These are phyloP conservation scores for Prionace glauca DNA, from an alignment of 2,797 vertebrate genomes.

Conservation along the genomic window DNA sequence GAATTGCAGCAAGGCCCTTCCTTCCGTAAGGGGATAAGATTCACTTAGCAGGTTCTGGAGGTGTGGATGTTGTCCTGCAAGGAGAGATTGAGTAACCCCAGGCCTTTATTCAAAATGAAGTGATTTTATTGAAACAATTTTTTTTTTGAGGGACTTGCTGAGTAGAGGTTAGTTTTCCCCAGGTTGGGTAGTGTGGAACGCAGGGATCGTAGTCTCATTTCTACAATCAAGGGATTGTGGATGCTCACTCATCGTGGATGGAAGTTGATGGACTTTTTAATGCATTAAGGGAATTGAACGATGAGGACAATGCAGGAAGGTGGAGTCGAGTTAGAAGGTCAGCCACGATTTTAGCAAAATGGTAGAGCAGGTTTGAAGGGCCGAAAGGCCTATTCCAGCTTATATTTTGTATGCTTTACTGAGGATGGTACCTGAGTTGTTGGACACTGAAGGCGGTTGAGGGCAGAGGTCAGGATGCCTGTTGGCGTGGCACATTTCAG, in stretches of 20 bases:
- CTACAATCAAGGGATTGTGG: too few species aligned
- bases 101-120: not conserved
- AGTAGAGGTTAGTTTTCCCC: not conserved
- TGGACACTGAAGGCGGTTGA: constrained; percentile 71
- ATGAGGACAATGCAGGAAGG: not conserved
- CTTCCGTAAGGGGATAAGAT: too few species aligned
- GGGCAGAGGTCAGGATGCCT: constrained; percentile 57
- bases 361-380: not conserved
- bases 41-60: not conserved
- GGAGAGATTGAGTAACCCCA: not conserved
- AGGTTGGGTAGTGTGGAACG: too few species aligned
- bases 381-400: not conserved
- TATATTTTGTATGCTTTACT: not conserved
- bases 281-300: not conserved
- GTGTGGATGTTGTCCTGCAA: not conserved
- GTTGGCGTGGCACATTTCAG: constrained; percentile 61
- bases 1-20: not conserved
- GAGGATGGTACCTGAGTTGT: constrained; percentile 69
- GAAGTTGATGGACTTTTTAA: not conserved
- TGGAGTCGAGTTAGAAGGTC: not conserved
- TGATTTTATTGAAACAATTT: not conserved
- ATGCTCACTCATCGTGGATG: too few species aligned
- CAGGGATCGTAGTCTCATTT: too few species aligned
- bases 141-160: not conserved
- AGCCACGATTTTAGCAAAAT: not conserved